Conservation (phyloP, 2,888 invertebrate species). For the Gonocerus acuteangulatus region DNA sequence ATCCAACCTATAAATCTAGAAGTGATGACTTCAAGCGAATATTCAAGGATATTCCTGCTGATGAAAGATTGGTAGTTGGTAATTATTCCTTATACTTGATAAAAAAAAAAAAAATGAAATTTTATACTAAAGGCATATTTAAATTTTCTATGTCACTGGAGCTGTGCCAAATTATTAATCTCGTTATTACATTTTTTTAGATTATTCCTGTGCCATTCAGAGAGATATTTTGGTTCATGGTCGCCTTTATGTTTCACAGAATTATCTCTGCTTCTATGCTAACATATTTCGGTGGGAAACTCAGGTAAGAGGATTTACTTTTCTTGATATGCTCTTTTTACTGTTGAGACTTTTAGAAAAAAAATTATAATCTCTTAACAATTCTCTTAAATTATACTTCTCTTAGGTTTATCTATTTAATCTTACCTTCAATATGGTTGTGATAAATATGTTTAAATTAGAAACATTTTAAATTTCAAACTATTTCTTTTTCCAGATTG, state of each 20-base stretch:
- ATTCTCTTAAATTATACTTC: too few relatives aligned
- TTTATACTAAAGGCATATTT: too few relatives aligned
- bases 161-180: conserved; percentile 1
- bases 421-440: too few relatives aligned
- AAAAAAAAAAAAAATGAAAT: too few relatives aligned
- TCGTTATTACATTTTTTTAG: conserved; percentile 50
- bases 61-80: conserved; percentile 90
- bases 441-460: too few relatives aligned
- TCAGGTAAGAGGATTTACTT: conserved; percentile 44
- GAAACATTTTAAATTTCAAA: too few relatives aligned
- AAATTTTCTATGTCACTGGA: not conserved
- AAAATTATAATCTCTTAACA: too few relatives aligned
- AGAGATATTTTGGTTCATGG: conserved; percentile 94
- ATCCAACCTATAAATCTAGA: conserved; percentile 89
- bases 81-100: conserved; percentile 45
- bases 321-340: not conserved
- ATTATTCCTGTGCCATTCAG: conserved; percentile 95
- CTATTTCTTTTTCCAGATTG: too few relatives aligned
- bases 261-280: conserved; percentile 93
- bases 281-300: conserved; percentile 98
- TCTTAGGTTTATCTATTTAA: too few relatives aligned
- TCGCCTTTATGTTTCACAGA: conserved; percentile 88
- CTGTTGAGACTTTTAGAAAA: too few relatives aligned
- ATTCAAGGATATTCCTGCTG: conserved; percentile 83
- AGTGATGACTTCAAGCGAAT: conserved; percentile 86